phyloP scores from a whole-genome alignment of 1,140 invertebrate genomes.

The Diprion similis region DNA sequence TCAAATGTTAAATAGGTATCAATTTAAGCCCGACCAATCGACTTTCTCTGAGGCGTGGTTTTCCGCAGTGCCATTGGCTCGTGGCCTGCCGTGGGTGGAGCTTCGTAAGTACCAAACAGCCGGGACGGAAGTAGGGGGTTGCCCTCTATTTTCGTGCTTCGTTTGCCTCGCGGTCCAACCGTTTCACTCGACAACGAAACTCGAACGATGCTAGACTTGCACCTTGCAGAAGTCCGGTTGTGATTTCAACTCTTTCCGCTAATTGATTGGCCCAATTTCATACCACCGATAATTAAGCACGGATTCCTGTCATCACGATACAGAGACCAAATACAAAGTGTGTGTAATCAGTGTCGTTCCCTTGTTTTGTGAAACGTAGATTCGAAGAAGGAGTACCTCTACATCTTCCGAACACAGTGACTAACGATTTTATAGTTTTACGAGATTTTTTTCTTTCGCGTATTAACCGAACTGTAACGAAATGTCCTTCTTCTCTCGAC shows the following conservation, averaged over 20 bases:
- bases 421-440: background rate
- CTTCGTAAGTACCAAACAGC: conserved; percentile 20
- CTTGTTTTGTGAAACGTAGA: too few species aligned
- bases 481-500: background rate
- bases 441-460: background rate
- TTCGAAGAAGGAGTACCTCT: too few species aligned
- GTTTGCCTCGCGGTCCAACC: background rate
- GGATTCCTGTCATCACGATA: too few species aligned
- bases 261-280: background rate
- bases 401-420: background rate
- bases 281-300: background rate
- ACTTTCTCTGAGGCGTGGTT: conserved; percentile 39
- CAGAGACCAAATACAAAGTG: too few species aligned
- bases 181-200: conserved; percentile 7
- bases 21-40: conserved; percentile 53
- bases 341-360: too few species aligned
- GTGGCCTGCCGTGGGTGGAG: conserved; percentile 20
- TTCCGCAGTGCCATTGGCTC: conserved; percentile 32
- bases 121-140: conserved; percentile 18
- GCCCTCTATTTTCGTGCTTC: conserved; percentile 7
- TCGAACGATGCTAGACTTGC: background rate
- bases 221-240: background rate
- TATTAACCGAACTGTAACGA: background rate
- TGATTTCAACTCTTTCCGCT: background rate
- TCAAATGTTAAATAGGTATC: conserved; percentile 61